Conservation (phyloP, 2,888 invertebrate species). For the Imbricaverruca yamaguchii region DNA sequence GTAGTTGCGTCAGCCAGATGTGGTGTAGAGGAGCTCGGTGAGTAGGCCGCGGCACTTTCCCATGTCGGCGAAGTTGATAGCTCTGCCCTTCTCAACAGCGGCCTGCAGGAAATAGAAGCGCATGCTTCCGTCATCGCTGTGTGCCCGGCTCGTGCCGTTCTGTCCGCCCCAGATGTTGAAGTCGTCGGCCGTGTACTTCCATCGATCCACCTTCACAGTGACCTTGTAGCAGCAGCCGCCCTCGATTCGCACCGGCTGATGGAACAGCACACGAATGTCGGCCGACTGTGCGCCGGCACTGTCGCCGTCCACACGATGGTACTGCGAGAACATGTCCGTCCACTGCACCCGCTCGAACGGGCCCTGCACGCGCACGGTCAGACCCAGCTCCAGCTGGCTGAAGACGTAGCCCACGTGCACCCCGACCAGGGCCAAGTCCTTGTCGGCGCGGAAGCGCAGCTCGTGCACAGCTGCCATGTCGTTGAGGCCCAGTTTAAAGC, state of each 20-base stretch:
- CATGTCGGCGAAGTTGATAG: conserved; percentile 10
- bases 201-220: conserved; percentile 7
- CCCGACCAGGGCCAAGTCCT: conserved; percentile 31
- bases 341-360: conserved; percentile 33
- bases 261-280: conserved; percentile 31
- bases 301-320: conserved; percentile 31
- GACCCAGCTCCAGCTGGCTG: conserved; percentile 33
- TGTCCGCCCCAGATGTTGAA: conserved; percentile 33
- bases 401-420: conserved; percentile 32
- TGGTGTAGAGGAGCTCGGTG: conserved; percentile 31
- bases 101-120: conserved; percentile 31
- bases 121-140: conserved; percentile 28
- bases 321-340: conserved; percentile 32
- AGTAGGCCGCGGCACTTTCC: conserved; percentile 26
- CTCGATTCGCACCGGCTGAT: conserved; percentile 29
- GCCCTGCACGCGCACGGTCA: conserved; percentile 33
- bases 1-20: too few species aligned
- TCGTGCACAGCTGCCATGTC: conserved; percentile 28
- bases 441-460: conserved; percentile 31
- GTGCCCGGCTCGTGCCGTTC: conserved; percentile 27
- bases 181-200: conserved; percentile 24
- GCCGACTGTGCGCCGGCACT: conserved; percentile 28
- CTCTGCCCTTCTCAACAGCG: conserved; percentile 30
- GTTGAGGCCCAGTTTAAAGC: background rate
- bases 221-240: conserved; percentile 33